These are phyloP conservation scores for Botrylloides violaceus DNA, from an alignment of 23 tunicate species.

Conservation along the genomic window DNA sequence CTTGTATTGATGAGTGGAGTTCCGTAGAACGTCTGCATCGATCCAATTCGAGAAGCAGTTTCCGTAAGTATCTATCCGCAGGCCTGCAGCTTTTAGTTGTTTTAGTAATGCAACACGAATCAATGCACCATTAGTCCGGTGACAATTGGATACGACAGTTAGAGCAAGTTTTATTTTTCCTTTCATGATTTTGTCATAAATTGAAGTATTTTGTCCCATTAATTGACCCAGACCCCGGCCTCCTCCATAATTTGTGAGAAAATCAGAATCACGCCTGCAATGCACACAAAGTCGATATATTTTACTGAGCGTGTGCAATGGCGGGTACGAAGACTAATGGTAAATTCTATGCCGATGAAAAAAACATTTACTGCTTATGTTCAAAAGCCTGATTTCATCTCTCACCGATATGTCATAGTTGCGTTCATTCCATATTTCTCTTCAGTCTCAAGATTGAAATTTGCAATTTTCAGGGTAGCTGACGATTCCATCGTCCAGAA, in stretches of 20 bases:
- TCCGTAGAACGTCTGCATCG: neutral
- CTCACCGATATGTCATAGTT: neutral
- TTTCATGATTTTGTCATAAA: neutral
- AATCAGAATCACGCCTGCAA: neutral
- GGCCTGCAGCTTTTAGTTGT: neutral
- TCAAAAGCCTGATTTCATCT: too few species aligned
- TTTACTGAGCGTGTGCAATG: too few species aligned
- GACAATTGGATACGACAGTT: conserved; percentile 16
- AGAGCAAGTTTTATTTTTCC: conserved; percentile 9
- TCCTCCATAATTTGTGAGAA: neutral
- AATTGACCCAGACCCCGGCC: neutral
- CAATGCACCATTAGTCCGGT: neutral
- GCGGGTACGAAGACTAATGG: too few species aligned
- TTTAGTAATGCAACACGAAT: neutral
- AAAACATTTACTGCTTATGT: too few species aligned
- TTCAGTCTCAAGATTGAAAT: neutral
- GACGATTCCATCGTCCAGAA: neutral
- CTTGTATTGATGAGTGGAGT: conserved; percentile 1
- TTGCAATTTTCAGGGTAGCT: neutral
- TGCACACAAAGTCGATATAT: too few species aligned
- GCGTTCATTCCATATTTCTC: neutral
- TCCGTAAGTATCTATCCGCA: conserved; percentile 1
- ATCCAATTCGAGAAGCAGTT: neutral
- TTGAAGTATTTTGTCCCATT: neutral
- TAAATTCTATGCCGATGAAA: too few species aligned